Base-by-base conservation (phyloP, 2,888 invertebrate species). In the Noctua pronuba region DNA sequence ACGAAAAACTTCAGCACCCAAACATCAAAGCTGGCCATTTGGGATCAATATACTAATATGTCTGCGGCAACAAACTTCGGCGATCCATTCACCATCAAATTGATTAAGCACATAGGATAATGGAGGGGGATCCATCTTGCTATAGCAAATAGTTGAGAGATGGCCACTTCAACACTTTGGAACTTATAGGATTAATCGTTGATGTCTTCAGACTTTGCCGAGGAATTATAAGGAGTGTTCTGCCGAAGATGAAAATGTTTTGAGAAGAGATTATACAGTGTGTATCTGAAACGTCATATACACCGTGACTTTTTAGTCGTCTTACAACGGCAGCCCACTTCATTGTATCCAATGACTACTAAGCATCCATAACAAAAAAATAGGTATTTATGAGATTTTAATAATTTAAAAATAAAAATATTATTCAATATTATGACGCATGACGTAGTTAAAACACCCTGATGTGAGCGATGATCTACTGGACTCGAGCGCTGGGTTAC, bases 121-220 rank as follows among this genome's bases (percentile, higher is more conserved):
- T 88, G 86, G 89, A 86, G 76, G 80, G 64, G 73, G 74, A 91
- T 90, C 83, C 86, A 83, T 88, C 85, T 90, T 86, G 71, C 44
- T 70, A 62, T 75, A 82, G 84, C 86, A 89, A 89, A 92, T 89
- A 90, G 88, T 86, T 89, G 80, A 68, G 87, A 86, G 86, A 83
- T 84, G 75, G 83, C 83, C 88, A 86, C 79, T 89, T 86, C 78
- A 85, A 82, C 84, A 81, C 80, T 86, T 77, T 65, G 69, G 62
- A 83, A 79, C 69, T 88, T 85, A 80, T 69, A 62, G 74, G 72
- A 91, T 88, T 88, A 90, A 89, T 90, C 79, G 81, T 68, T 74
- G 46, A 77, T 71, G 68, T 64, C 68, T 71, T 64, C 24, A 44
- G 41, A 73, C 70, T 83, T 75, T n/a, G 49, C 16, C 0, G 8